These are phyloP conservation scores for Campaea margaritaria DNA, from an alignment of 2,888 invertebrate species.

Conservation along the genomic window DNA sequence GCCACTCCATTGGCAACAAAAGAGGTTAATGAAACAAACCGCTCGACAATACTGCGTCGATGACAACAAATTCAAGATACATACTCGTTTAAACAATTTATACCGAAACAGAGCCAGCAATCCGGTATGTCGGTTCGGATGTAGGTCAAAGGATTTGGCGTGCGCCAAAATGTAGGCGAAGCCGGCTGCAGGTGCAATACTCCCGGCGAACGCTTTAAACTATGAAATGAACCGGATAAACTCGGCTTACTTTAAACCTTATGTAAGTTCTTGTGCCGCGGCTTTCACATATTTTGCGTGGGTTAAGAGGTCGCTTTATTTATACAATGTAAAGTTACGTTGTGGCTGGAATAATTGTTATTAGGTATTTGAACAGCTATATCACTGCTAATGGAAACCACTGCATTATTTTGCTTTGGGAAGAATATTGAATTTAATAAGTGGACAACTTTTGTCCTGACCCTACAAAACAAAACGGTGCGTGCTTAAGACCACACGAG, in stretches of 20 bases:
- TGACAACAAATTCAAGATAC: constrained; percentile 46
- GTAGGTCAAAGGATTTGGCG: constrained; percentile 56
- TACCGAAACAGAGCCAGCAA: constrained; percentile 53
- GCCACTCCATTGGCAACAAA: too few species aligned
- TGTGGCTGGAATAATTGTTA: background rate
- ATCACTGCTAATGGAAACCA: too few species aligned
- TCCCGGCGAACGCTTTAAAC: constrained; percentile 40
- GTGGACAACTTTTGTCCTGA: too few species aligned
- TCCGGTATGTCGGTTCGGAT: constrained; percentile 35
- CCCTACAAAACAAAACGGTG: too few species aligned
- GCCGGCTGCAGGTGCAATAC: constrained; percentile 49
- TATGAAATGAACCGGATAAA: constrained; percentile 39
- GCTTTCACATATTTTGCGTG: constrained; percentile 32
- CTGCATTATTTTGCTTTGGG: too few species aligned
- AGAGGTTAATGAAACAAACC: background rate
- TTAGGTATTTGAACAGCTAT: too few species aligned
- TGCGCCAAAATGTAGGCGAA: constrained; percentile 42
- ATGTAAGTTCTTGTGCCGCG: constrained; percentile 38
- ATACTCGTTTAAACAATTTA: constrained; percentile 44
- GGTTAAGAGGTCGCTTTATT: constrained; percentile 32
- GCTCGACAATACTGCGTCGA: constrained; percentile 32
- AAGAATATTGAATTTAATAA: too few species aligned
- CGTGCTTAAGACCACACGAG: too few species aligned
- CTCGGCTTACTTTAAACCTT: constrained; percentile 42
- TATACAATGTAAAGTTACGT: constrained; percentile 1